Conservation (phyloP, 2,113 vertebrate genomes). For the Mirounga angustirostris region DNA sequence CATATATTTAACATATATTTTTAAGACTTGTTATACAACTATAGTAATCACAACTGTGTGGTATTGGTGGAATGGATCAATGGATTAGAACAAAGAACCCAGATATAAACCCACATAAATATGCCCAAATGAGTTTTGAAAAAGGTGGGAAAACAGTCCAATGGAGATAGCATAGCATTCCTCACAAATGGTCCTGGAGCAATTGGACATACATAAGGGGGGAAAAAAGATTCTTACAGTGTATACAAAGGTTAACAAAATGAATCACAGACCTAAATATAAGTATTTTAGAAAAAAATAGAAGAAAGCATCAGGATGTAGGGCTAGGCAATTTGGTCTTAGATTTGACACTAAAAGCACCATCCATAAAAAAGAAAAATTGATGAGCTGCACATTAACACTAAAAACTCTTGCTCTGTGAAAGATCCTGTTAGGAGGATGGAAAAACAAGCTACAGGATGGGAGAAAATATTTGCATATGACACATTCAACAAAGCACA, state of each 20-base stretch:
- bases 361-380: background rate
- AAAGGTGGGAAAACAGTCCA: background rate
- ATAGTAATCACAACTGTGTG: background rate
- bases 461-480: background rate
- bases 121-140: background rate
- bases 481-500: background rate
- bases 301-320: background rate
- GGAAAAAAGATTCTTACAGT: background rate
- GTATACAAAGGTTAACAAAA: background rate
- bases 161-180: background rate
- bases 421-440: background rate
- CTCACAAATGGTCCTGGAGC: background rate
- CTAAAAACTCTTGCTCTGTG: background rate
- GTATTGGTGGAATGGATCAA: background rate
- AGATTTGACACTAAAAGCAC: background rate
- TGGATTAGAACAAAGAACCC: background rate
- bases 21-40: background rate
- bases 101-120: background rate
- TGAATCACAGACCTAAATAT: background rate
- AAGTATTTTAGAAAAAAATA: background rate
- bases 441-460: background rate
- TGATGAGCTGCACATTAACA: background rate
- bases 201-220: background rate
- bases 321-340: background rate
- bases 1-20: background rate